Percentiles rank a stretch among this genome's conserved stretches.
Evolutionary conservation across 2,113 vertebrate genomes (phyloP).

Genomic region (Micronisus gabar): DNA sequence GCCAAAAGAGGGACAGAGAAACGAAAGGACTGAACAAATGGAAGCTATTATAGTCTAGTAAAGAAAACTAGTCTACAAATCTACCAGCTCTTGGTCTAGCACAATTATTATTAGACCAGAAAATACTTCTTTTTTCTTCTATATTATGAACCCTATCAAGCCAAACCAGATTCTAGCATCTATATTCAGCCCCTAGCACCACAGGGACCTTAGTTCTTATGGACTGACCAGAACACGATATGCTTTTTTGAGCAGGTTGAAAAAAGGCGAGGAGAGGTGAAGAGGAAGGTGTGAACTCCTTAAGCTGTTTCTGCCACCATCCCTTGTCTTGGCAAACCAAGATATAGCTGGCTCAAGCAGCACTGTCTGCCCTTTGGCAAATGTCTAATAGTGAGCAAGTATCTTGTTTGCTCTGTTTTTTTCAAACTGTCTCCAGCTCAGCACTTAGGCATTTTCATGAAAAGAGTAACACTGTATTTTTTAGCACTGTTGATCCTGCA

Average conservation of each 20-base stretch:
- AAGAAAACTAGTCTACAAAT: not conserved
- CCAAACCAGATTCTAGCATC: not conserved
- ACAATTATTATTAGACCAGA: not conserved
- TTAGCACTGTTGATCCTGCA: not conserved
- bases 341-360: not conserved
- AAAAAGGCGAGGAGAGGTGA: not conserved
- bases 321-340: not conserved
- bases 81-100: not conserved
- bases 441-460: not conserved
- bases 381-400: not conserved
- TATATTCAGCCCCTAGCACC: not conserved
- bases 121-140: not conserved
- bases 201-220: not conserved
- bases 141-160: not conserved
- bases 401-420: not conserved
- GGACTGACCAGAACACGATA: not conserved
- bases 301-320: not conserved
- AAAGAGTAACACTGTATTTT: not conserved
- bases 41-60: not conserved
- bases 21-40: not conserved
- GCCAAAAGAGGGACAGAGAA: not conserved
- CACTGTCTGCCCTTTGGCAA: not conserved
- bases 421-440: not conserved
- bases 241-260: not conserved
- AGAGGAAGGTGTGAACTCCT: not conserved